These are phyloP conservation scores for Thoracochromis brauschi DNA, from an alignment of 2,113 vertebrate species.

Conservation along the genomic window DNA sequence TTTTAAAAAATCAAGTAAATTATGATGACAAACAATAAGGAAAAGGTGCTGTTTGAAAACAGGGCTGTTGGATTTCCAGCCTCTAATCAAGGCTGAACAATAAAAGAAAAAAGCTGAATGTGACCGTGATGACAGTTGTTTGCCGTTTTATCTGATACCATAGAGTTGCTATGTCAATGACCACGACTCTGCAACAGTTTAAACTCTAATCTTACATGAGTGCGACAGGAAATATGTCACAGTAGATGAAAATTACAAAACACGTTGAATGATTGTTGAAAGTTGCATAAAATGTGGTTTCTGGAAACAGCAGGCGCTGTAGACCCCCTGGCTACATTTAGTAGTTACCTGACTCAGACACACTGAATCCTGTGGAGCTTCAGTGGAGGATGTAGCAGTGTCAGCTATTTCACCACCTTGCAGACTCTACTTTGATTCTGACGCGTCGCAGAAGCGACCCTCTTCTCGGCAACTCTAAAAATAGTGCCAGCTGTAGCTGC, in stretches of 20 bases:
- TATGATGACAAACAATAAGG: not conserved
- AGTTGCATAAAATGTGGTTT: not conserved
- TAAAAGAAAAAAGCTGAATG: not conserved
- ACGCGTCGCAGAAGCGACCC: not conserved
- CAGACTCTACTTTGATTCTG: not conserved
- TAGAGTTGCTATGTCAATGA: not conserved
- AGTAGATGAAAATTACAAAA: not conserved
- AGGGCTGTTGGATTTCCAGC: not conserved
- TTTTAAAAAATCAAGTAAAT: fast-evolving
- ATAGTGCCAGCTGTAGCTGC: not conserved
- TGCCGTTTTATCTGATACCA: not conserved
- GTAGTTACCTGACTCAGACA: not conserved
- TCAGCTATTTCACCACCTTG: not conserved
- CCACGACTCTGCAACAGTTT: not conserved
- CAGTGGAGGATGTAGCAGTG: fast-evolving
- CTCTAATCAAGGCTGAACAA: not conserved
- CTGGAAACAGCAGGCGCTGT: not conserved
- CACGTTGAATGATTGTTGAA: not conserved
- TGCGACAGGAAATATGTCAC: not conserved
- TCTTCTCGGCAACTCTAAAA: not conserved
- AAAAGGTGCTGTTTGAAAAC: not conserved
- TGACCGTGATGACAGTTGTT: not conserved
- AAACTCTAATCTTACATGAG: not conserved
- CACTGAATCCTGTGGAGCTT: not conserved
- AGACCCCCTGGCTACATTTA: not conserved